Percentiles rank a stretch among this genome's conserved stretches.
Evolutionary conservation across 1,140 invertebrate species (phyloP).

Genomic region (Drosophila lini): DNA sequence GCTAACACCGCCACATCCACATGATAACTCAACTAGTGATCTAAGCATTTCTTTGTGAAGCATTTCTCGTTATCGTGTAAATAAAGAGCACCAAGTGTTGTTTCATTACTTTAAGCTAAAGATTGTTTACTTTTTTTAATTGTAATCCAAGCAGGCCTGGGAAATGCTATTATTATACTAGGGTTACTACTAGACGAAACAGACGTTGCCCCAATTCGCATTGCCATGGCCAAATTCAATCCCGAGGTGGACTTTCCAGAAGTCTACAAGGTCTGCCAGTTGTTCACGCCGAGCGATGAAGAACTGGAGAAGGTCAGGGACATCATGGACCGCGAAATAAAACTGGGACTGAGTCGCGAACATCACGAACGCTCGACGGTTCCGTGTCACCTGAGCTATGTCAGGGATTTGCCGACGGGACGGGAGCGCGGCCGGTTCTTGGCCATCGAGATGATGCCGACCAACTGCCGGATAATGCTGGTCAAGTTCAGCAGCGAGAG

Average conservation of each 20-base stretch:
- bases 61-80: slow-evolving; percentile 69
- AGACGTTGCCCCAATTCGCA: neutral
- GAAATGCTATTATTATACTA: neutral
- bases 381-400: slow-evolving; percentile 97
- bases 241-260: slow-evolving; percentile 59
- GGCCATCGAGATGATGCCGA: slow-evolving; percentile 98
- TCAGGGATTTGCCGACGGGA: slow-evolving; percentile 97
- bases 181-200: neutral
- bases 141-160: neutral
- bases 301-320: slow-evolving; percentile 31
- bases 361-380: slow-evolving; percentile 91
- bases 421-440: slow-evolving; percentile 97
- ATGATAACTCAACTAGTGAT: slow-evolving; percentile 60
- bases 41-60: slow-evolving; percentile 67
- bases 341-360: slow-evolving; percentile 91
- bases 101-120: slow-evolving; percentile 31
- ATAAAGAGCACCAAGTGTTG: slow-evolving; percentile 73
- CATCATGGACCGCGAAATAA: slow-evolving; percentile 85
- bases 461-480: slow-evolving; percentile 98
- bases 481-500: slow-evolving; percentile 93
- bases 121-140: slow-evolving; percentile 86
- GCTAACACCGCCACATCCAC: slow-evolving; percentile 41
- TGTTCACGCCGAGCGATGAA: slow-evolving; percentile 28
- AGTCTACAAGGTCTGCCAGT: slow-evolving; percentile 48
- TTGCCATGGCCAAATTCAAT: slow-evolving; percentile 11